Evolutionary conservation across 2,888 invertebrate species (phyloP).

Genomic region (Macrophya alboannulata): DNA sequence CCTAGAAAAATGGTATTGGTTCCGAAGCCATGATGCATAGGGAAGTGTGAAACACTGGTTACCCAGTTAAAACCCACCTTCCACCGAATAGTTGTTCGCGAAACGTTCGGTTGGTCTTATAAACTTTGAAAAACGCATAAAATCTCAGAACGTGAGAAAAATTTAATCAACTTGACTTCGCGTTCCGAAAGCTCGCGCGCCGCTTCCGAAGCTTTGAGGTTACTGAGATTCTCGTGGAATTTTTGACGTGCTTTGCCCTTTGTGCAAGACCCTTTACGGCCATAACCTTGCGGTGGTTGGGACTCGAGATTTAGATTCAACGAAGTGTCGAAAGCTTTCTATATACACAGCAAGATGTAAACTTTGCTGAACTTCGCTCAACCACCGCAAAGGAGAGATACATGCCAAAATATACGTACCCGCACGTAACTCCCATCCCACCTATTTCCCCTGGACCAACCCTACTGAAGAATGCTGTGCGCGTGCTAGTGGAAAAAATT

Average conservation of each 20-base stretch:
- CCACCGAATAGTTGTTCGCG: not conserved
- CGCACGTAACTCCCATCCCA: constrained; percentile 28
- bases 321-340: constrained; percentile 26
- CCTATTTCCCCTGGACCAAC: not conserved
- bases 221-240: constrained; percentile 17
- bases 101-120: not conserved
- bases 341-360: constrained; percentile 37
- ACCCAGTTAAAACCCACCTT: not conserved
- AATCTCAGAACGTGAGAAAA: constrained; percentile 9
- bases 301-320: constrained; percentile 22
- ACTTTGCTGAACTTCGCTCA: constrained; percentile 11
- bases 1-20: not conserved
- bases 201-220: constrained; percentile 22
- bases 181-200: constrained; percentile 1
- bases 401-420: constrained; percentile 29
- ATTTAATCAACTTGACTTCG: constrained; percentile 17
- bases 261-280: constrained; percentile 13
- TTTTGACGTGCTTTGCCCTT: constrained; percentile 31
- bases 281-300: constrained; percentile 20
- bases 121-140: not conserved
- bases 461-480: constrained; percentile 28
- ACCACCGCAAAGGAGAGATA: constrained; percentile 12
- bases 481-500: not conserved
- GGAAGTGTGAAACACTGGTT: not conserved
- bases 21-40: not conserved